phyloP scores from a whole-genome alignment of 2,113 vertebrate genomes.

The Myotis lucifugus region DNA sequence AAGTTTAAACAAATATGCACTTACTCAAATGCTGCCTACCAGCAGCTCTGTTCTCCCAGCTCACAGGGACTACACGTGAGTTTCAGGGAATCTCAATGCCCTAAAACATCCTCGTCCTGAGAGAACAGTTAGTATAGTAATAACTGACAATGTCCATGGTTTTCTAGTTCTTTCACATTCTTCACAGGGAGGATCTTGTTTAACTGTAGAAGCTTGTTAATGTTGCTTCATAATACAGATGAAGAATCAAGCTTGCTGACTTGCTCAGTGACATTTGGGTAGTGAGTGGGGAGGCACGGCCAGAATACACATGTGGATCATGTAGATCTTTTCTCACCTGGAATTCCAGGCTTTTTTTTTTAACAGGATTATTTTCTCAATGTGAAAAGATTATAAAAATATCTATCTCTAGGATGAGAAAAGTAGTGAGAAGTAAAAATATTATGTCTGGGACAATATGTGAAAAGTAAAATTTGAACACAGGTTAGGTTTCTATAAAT shows the following conservation, averaged over 20 bases:
- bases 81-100: background rate
- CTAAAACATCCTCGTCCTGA: background rate
- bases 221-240: background rate
- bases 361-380: background rate
- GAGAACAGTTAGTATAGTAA: background rate
- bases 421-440: background rate
- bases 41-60: background rate
- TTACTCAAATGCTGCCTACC: background rate
- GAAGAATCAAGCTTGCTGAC: background rate
- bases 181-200: background rate
- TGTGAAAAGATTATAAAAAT: background rate
- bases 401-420: background rate
- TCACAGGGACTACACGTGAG: background rate
- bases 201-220: background rate
- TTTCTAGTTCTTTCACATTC: background rate
- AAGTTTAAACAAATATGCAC: conserved; percentile 43
- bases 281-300: background rate
- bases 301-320: background rate
- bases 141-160: background rate
- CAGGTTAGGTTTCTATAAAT: background rate
- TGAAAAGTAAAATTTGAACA: background rate
- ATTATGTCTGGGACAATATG: background rate
- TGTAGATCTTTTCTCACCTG: background rate
- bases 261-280: accelerated
- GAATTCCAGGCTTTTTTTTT: background rate